Percentiles rank a stretch among this genome's conserved stretches.
phyloP scores from a whole-genome alignment of 1,140 invertebrate genomes.

The Adelges cooleyi region DNA sequence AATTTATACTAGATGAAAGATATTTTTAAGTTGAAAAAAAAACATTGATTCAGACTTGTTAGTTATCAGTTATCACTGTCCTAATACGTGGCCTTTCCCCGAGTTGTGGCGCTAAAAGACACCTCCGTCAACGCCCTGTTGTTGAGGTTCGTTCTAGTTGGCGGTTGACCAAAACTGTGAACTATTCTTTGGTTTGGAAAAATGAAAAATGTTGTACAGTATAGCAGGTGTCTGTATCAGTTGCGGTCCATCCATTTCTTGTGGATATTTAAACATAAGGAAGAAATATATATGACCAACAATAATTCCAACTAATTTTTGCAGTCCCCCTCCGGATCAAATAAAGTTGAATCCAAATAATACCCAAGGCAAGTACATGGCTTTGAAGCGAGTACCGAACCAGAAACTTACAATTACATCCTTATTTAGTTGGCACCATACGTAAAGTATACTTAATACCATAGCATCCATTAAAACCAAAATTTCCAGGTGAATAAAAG shows the following conservation, averaged over 20 bases:
- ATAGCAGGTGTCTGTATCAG: neutral
- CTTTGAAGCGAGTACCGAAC: conserved; percentile 97
- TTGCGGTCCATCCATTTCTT: conserved; percentile 60
- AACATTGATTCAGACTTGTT: conserved; percentile 9
- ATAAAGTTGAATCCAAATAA: conserved; percentile 88
- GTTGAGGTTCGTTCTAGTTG: conserved; percentile 40
- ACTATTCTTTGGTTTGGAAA: conserved; percentile 55
- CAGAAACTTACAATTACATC: conserved; percentile 93
- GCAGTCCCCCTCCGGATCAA: conserved; percentile 75
- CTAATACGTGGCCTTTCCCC: conserved; percentile 57
- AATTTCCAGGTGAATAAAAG: conserved; percentile 79
- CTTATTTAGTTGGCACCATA: conserved; percentile 97
- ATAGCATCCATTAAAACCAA: conserved; percentile 92
- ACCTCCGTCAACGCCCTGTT: conserved; percentile 40
- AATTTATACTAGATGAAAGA: conserved; percentile 5
- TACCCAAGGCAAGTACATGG: conserved; percentile 97
- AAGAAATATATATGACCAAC: conserved; percentile 96
- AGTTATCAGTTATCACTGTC: conserved; percentile 40
- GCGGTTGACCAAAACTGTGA: conserved; percentile 53
- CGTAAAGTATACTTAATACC: conserved; percentile 89
- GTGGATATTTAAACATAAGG: conserved; percentile 91
- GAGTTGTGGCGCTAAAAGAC: conserved; percentile 48
- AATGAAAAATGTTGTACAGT: conserved; percentile 33
- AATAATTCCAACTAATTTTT: conserved; percentile 87
- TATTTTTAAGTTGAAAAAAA: neutral